These are phyloP conservation scores for Hydrocynus forskahlii DNA, from an alignment of 2,797 vertebrate genomes.

Conservation along the genomic window DNA sequence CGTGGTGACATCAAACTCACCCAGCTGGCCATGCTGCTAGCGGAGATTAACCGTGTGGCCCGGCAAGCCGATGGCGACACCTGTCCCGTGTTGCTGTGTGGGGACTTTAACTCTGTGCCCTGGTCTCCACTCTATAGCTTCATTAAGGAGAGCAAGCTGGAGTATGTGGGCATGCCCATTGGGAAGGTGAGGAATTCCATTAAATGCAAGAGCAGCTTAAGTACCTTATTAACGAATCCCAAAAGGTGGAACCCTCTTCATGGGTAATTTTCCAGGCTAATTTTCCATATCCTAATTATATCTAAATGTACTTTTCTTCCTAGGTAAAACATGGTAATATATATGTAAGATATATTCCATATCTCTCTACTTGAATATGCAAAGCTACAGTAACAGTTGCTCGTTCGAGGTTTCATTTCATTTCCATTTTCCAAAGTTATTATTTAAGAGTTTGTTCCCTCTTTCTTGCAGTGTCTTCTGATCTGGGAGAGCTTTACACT, in stretches of 20 bases:
- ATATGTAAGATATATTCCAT: too few relatives aligned
- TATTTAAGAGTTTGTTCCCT: too few relatives aligned
- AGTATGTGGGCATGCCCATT: slow-evolving; percentile 85
- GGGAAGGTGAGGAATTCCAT: slow-evolving; percentile 78
- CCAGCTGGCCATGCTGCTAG: slow-evolving; percentile 91
- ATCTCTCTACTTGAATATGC: too few relatives aligned
- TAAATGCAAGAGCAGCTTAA: neutral
- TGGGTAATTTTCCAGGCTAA: neutral
- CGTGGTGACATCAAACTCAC: slow-evolving; percentile 95
- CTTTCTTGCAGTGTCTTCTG: too few relatives aligned
- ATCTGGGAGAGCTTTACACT: too few relatives aligned
- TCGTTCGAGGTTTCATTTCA: too few relatives aligned
- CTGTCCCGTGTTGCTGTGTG: slow-evolving; percentile 89
- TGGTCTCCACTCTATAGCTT: slow-evolving; percentile 90
- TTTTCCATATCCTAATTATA: too few relatives aligned
- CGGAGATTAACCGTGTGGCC: slow-evolving; percentile 85
- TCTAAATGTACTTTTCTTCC: too few relatives aligned
- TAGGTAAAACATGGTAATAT: too few relatives aligned
- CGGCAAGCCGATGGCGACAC: slow-evolving; percentile 76
- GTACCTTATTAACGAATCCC: neutral
- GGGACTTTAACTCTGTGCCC: slow-evolving; percentile 95
- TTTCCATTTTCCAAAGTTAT: too few relatives aligned
- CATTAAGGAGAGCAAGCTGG: slow-evolving; percentile 85
- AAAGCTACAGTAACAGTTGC: too few relatives aligned
- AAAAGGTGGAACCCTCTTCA: neutral